Evolutionary conservation across 2,113 vertebrate genomes (phyloP).

Genomic region (Caranx melampygus): DNA sequence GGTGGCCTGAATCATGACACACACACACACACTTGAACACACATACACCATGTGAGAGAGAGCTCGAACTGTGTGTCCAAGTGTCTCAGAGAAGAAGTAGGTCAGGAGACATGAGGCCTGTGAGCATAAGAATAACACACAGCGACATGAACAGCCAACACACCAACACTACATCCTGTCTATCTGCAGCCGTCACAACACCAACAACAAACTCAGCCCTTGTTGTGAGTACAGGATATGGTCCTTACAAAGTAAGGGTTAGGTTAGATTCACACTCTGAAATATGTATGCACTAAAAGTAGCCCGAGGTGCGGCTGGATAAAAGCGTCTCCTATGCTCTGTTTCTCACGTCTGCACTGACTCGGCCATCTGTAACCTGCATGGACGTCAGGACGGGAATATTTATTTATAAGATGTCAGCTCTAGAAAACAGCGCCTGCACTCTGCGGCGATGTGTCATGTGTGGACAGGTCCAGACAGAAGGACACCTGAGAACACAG

Average conservation of each 20-base stretch:
- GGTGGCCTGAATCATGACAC: constrained; percentile 7
- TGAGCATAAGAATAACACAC: constrained; percentile 29
- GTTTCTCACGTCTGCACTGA: background rate
- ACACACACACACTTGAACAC: background rate
- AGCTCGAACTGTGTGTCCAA: constrained; percentile 4
- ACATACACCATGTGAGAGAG: background rate
- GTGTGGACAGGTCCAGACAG: too few relatives aligned
- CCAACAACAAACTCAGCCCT: background rate
- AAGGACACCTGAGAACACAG: too few relatives aligned
- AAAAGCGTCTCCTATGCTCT: constrained; percentile 9
- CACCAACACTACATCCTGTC: constrained; percentile 25
- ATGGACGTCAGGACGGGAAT: background rate
- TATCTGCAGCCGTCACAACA: constrained; percentile 39
- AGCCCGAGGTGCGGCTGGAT: constrained; percentile 13
- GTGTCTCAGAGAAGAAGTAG: constrained; percentile 40
- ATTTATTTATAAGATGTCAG: constrained; percentile 1
- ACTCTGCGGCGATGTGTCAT: background rate
- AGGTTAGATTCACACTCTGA: constrained; percentile 45
- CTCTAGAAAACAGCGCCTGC: background rate
- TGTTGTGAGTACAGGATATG: constrained; percentile 1
- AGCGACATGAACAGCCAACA: constrained; percentile 39
- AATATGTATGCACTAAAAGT: constrained; percentile 56
- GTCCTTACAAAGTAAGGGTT: constrained; percentile 41
- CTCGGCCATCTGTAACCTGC: constrained; percentile 9
- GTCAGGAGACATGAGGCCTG: constrained; percentile 50